Percentiles rank a stretch among this genome's conserved stretches.
These are phyloP conservation scores for Metridium senile DNA, from an alignment of 92 coral and sea anemone genomes.

Conservation along the genomic window DNA sequence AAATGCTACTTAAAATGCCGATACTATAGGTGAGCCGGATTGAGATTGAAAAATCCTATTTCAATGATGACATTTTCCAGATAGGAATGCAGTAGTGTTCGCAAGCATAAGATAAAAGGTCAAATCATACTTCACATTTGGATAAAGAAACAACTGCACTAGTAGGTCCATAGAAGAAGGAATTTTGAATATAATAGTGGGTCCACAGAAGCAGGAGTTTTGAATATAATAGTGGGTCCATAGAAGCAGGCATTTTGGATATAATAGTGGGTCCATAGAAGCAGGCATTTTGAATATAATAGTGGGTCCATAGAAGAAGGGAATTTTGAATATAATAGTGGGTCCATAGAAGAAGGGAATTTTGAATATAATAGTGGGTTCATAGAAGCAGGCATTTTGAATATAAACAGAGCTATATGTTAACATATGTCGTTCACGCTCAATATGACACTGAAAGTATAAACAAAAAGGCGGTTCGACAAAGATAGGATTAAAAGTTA, in stretches of 20 bases:
- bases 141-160: not conserved
- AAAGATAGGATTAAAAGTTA: not conserved
- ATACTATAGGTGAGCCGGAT: constrained; percentile 29
- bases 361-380: too few relatives aligned
- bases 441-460: not conserved
- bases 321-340: too few relatives aligned
- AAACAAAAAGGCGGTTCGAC: not conserved
- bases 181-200: too few relatives aligned
- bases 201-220: too few relatives aligned
- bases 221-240: too few relatives aligned
- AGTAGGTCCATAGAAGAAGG: too few relatives aligned
- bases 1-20: constrained; percentile 28
- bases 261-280: too few relatives aligned
- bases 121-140: not conserved
- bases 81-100: not conserved
- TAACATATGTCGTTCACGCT: not conserved
- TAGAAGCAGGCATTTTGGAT: too few relatives aligned
- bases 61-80: constrained; percentile 12
- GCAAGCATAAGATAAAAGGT: not conserved
- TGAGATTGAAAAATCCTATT: constrained; percentile 13
- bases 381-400: too few relatives aligned
- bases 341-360: too few relatives aligned
- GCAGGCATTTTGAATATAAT: too few relatives aligned
- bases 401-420: not conserved
- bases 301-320: too few relatives aligned